phyloP scores from a whole-genome alignment of 2,113 vertebrate species.

The Desmodus rotundus region DNA sequence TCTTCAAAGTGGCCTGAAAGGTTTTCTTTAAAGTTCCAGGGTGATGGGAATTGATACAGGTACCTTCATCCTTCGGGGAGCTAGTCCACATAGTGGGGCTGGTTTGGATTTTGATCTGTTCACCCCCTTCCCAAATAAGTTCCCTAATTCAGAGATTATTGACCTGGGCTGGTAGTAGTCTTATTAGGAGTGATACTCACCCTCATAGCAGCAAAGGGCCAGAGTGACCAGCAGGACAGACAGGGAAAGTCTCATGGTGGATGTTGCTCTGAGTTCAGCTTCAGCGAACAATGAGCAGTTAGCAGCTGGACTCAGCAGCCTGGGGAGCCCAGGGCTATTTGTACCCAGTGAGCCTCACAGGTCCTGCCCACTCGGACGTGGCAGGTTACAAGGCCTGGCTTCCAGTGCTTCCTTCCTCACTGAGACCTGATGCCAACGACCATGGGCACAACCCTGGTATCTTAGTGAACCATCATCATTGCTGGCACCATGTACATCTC shows the following conservation, averaged over 20 bases:
- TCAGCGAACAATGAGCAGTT: not conserved
- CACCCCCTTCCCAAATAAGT: rapidly evolving
- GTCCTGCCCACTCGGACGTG: not conserved
- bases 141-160: not conserved
- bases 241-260: conserved; percentile 28
- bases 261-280: not conserved
- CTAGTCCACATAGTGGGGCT: not conserved
- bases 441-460: rapidly evolving
- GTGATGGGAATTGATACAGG: not conserved
- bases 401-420: not conserved
- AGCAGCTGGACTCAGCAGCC: not conserved
- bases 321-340: not conserved
- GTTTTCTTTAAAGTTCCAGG: not conserved
- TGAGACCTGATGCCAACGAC: too few relatives aligned
- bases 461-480: not conserved
- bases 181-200: conserved; percentile 14
- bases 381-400: not conserved
- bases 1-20: not conserved
- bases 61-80: too few relatives aligned
- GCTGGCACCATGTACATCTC: not conserved
- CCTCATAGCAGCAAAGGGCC: conserved; percentile 13
- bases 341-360: not conserved
- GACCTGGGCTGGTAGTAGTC: not conserved
- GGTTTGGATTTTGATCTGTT: not conserved
- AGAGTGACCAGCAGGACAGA: conserved; percentile 13